These are phyloP conservation scores for Nematostella vectensis DNA, from an alignment of 92 coral and sea anemone species.

Conservation along the genomic window DNA sequence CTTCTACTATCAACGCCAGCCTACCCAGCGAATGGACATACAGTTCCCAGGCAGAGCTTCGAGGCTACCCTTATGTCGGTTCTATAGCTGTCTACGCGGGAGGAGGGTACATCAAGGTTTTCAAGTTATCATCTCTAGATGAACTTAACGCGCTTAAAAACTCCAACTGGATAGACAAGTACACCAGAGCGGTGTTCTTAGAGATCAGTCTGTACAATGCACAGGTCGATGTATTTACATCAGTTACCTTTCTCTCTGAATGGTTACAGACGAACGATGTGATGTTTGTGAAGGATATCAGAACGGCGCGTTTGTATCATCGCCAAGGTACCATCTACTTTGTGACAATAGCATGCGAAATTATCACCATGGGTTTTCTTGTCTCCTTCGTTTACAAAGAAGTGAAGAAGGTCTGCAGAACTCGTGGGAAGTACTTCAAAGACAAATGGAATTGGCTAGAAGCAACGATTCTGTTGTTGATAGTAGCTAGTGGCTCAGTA, in stretches of 20 bases:
- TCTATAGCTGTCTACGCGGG: slow-evolving; percentile 55
- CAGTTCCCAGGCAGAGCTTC: slow-evolving; percentile 40
- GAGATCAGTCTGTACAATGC: slow-evolving; percentile 77
- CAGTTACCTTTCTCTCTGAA: slow-evolving; percentile 65
- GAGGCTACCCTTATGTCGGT: slow-evolving; percentile 61
- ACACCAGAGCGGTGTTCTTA: slow-evolving; percentile 76
- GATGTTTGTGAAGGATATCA: slow-evolving; percentile 36
- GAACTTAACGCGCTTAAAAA: slow-evolving; percentile 25
- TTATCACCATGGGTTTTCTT: slow-evolving; percentile 48
- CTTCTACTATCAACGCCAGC: background rate
- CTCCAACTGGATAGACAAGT: slow-evolving; percentile 56
- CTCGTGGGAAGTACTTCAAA: slow-evolving; percentile 42
- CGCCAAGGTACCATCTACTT: slow-evolving; percentile 37
- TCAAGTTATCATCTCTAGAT: slow-evolving; percentile 16
- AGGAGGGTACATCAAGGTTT: slow-evolving; percentile 62
- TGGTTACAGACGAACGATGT: slow-evolving; percentile 74
- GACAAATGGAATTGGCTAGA: slow-evolving; percentile 86
- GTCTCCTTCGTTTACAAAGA: slow-evolving; percentile 50
- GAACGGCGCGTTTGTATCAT: slow-evolving; percentile 61
- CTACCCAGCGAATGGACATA: slow-evolving; percentile 50
- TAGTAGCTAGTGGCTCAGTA: slow-evolving; percentile 36
- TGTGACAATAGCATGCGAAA: slow-evolving; percentile 57
- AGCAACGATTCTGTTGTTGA: slow-evolving; percentile 40
- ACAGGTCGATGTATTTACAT: slow-evolving; percentile 65
- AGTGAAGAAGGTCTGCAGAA: slow-evolving; percentile 43